Percentiles rank a stretch among this genome's conserved stretches.
Evolutionary conservation across 2,113 vertebrate species (phyloP).

Genomic region (Benitochromis conjunctus): DNA sequence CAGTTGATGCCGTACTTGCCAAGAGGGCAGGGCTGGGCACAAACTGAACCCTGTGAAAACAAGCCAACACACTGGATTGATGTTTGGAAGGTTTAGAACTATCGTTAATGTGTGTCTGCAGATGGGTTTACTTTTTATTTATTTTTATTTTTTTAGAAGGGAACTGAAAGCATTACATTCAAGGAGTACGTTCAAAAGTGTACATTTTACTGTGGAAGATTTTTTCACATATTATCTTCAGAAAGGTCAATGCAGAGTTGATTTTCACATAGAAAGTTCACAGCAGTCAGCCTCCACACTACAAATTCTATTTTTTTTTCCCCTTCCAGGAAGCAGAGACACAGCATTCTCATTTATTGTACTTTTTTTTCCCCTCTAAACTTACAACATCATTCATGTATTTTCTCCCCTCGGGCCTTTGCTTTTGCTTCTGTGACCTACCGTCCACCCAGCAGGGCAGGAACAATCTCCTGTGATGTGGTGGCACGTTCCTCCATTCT

Average conservation of each 20-base stretch:
- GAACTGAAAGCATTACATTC: not conserved
- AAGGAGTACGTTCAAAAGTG: not conserved
- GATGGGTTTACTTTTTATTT: not conserved
- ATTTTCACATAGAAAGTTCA: not conserved
- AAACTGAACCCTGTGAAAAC: constrained; percentile 86
- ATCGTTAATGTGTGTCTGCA: not conserved
- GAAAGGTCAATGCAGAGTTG: not conserved
- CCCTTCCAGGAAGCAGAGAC: not conserved
- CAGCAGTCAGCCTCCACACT: not conserved
- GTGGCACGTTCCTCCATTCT: constrained; percentile 93
- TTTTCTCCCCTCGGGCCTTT: not conserved
- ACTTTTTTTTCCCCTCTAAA: not conserved
- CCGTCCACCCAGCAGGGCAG: constrained; percentile 92
- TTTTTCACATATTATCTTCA: not conserved
- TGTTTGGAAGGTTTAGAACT: not conserved
- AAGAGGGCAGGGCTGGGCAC: constrained; percentile 90
- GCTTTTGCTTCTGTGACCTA: constrained; percentile 55
- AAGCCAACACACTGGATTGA: not conserved
- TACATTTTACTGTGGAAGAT: not conserved
- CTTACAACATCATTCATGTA: not conserved
- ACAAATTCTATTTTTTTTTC: not conserved
- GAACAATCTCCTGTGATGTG: constrained; percentile 96
- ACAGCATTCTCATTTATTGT: not conserved
- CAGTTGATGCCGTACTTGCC: constrained; percentile 93
- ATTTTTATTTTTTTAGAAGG: not conserved